These are phyloP conservation scores for Orycteropus afer DNA, from an alignment of 2,113 vertebrate genomes.

Conservation along the genomic window DNA sequence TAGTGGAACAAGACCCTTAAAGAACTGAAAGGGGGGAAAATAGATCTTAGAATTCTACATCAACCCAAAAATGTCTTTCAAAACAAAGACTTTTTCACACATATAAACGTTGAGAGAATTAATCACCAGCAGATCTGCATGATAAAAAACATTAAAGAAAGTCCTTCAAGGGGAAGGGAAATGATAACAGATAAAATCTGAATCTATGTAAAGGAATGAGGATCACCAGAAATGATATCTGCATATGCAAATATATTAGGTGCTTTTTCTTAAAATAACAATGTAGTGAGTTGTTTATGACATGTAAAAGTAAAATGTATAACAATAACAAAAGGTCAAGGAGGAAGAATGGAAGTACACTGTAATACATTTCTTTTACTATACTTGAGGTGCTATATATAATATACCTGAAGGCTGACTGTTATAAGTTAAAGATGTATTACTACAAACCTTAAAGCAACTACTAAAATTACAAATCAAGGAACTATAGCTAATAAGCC, in stretches of 20 bases:
- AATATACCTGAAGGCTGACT: not conserved
- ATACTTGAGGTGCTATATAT: not conserved
- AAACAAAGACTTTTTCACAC: not conserved
- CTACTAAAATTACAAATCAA: not conserved
- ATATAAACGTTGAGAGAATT: not conserved
- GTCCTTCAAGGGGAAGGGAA: not conserved
- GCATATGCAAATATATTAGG: not conserved
- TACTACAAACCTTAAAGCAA: not conserved
- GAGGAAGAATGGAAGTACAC: not conserved
- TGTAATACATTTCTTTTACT: not conserved
- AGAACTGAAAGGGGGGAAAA: not conserved
- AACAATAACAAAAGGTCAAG: not conserved
- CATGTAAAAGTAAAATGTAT: no score
- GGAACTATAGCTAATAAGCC: no score
- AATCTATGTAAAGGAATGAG: not conserved
- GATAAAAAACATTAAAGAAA: not conserved
- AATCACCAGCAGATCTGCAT: not conserved
- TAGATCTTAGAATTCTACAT: not conserved
- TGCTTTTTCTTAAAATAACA: not conserved
- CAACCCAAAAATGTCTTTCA: not conserved
- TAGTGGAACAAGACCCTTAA: not conserved
- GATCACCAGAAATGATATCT: not conserved
- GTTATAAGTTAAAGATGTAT: not conserved
- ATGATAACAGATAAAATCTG: not conserved
- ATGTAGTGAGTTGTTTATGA: not conserved